phyloP scores from a whole-genome alignment of 1,140 invertebrate genomes.

The Hypothenemus hampei region DNA sequence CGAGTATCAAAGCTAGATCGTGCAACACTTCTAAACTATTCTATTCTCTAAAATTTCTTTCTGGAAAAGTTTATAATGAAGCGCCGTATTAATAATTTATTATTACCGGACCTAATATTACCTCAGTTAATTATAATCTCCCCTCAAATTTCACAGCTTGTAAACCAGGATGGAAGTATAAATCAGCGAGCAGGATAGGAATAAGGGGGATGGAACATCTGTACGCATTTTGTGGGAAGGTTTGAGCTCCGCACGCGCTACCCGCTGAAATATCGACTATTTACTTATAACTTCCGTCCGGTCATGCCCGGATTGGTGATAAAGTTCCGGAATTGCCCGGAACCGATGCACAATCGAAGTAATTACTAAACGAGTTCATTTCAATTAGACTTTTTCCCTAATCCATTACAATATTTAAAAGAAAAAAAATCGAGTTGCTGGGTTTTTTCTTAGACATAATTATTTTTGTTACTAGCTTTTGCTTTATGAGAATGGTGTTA shows the following conservation, averaged over 20 bases:
- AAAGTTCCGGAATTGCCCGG: conserved; percentile 26
- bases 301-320: conserved; percentile 25
- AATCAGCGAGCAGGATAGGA: conserved; percentile 13
- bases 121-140: conserved; percentile 26
- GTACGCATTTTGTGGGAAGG: conserved; percentile 28
- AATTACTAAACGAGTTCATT: no score
- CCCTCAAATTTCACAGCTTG: conserved; percentile 27
- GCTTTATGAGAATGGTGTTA: background rate
- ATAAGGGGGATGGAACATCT: conserved; percentile 18
- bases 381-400: no score
- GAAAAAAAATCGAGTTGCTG: no score
- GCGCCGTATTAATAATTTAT: conserved; percentile 10
- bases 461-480: no score
- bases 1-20: no score
- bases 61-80: no score
- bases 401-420: no score
- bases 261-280: conserved; percentile 27
- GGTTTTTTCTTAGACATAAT: no score
- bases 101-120: conserved; percentile 8
- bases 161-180: conserved; percentile 26
- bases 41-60: no score
- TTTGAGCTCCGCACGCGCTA: conserved; percentile 23
- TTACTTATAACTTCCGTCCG: conserved; percentile 30
- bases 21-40: no score
- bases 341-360: conserved; percentile 22